A percentile compares a stretch with the other conserved stretches of the same genome.
Conservation (phyloP, 2,797 vertebrate species). For the Euphonia xanthogaster region DNA sequence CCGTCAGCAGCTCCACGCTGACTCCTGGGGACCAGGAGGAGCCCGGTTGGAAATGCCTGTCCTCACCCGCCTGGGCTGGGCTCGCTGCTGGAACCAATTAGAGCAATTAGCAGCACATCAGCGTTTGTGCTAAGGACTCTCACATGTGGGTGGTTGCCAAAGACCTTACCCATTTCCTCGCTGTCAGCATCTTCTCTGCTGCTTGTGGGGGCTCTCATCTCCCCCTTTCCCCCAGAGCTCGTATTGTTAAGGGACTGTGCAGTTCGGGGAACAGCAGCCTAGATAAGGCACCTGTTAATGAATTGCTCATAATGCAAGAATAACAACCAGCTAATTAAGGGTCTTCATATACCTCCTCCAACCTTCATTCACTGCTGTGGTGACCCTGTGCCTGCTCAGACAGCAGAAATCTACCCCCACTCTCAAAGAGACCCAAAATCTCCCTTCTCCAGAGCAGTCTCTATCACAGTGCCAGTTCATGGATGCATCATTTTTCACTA, state of each 20-base stretch:
- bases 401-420: background rate
- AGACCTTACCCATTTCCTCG: accelerated
- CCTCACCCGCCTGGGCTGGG: background rate
- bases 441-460: background rate
- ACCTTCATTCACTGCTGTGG: background rate
- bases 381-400: background rate
- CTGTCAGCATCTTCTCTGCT: background rate
- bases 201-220: background rate
- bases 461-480: background rate
- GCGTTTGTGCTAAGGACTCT: background rate
- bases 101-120: background rate
- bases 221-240: background rate
- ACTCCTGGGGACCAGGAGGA: background rate
- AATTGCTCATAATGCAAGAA: background rate
- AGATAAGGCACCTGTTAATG: background rate
- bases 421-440: background rate
- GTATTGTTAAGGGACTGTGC: background rate
- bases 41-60: background rate
- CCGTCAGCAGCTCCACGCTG: accelerated
- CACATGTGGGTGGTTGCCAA: background rate
- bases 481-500: background rate
- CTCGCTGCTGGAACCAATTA: slow-evolving; percentile 9
- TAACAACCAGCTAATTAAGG: background rate
- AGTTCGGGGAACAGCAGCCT: background rate
- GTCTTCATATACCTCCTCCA: background rate